Conservation (phyloP, 2,797 vertebrate genomes). For the Halcyon smyrnensis region DNA sequence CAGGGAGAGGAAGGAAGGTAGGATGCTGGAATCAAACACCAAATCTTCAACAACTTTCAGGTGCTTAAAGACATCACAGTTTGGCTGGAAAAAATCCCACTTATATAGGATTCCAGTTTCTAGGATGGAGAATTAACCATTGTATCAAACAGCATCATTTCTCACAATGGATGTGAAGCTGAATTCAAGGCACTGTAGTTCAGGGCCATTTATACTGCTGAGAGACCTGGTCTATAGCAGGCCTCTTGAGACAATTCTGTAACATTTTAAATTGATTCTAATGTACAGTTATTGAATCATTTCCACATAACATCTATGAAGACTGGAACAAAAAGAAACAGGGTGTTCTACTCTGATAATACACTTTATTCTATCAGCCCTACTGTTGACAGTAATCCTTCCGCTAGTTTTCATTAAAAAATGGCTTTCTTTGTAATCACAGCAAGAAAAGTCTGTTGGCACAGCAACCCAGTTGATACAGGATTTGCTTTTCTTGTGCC, state of each 20-base stretch:
- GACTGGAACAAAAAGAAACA: background rate
- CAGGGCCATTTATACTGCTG: background rate
- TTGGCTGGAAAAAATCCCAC: background rate
- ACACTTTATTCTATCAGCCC: background rate
- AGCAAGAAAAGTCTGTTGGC: background rate
- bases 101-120: background rate
- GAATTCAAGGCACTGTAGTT: background rate
- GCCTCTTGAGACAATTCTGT: background rate
- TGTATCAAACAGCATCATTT: background rate
- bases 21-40: background rate
- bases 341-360: background rate
- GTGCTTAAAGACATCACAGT: background rate
- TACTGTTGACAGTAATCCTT: background rate
- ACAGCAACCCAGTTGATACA: accelerated
- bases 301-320: background rate
- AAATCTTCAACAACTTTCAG: background rate
- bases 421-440: background rate
- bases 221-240: background rate
- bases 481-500: background rate
- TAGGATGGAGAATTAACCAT: background rate
- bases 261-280: background rate
- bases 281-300: background rate
- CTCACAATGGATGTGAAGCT: background rate
- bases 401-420: background rate
- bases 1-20: background rate